These are phyloP conservation scores for Ischnura elegans DNA, from an alignment of 2,888 invertebrate genomes.

Conservation along the genomic window DNA sequence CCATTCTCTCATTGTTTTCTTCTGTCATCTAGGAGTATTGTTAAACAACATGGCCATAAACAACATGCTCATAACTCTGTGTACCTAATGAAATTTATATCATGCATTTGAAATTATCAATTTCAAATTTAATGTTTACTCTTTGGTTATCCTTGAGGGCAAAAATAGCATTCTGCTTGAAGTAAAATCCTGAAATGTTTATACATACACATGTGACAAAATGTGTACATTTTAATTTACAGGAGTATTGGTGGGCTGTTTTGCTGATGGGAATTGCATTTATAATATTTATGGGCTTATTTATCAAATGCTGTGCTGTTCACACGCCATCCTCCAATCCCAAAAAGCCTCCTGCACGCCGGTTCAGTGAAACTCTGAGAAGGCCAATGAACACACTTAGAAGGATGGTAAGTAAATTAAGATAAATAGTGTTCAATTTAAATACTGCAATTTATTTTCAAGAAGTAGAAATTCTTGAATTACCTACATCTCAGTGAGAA, in stretches of 20 bases:
- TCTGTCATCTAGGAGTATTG: too few species aligned
- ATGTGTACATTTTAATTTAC: not conserved
- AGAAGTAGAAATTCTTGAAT: too few species aligned
- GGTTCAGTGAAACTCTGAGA: conserved; percentile 94
- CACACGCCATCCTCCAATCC: conserved; percentile 99
- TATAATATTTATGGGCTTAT: conserved; percentile 97
- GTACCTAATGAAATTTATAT: too few species aligned
- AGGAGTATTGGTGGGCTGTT: conserved; percentile 97
- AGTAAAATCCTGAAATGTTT: not conserved
- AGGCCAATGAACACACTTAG: conserved; percentile 94
- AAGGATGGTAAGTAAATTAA: conserved; percentile 82
- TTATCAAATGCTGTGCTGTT: conserved; percentile 99
- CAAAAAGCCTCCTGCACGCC: conserved; percentile 95
- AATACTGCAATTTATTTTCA: not conserved
- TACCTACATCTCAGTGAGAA: too few species aligned
- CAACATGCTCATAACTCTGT: too few species aligned
- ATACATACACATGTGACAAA: not conserved
- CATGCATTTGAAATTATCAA: too few species aligned
- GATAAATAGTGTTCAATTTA: not conserved
- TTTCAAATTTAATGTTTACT: too few species aligned
- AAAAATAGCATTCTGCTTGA: not conserved
- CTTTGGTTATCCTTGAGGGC: not conserved
- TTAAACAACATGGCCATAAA: too few species aligned
- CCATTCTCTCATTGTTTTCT: too few species aligned
- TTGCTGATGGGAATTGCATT: conserved; percentile 94